Conservation (phyloP, 2,113 vertebrate species). For the Panthera leo region DNA sequence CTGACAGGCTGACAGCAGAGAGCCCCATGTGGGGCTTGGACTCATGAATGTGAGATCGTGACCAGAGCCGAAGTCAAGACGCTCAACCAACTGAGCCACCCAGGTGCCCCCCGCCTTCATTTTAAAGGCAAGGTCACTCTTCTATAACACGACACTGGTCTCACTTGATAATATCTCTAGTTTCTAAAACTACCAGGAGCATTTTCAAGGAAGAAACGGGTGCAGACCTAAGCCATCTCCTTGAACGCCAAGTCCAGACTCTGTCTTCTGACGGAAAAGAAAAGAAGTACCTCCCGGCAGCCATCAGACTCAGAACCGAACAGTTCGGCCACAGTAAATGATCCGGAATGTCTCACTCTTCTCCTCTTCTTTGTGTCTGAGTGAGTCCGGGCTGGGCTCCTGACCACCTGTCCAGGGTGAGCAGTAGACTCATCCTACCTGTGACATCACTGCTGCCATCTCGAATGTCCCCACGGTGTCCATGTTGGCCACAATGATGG, state of each 20-base stretch:
- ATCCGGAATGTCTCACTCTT: neutral
- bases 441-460: constrained; percentile 95
- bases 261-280: neutral
- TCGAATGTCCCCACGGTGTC: constrained; percentile 99
- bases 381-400: neutral
- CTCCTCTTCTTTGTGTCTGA: neutral
- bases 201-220: neutral
- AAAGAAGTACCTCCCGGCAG: neutral
- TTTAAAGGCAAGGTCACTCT: neutral
- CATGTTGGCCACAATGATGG: constrained; percentile 98
- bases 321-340: neutral
- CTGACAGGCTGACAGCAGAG: too few relatives aligned
- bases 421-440: constrained; percentile 83
- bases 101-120: neutral
- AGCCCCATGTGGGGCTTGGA: too few relatives aligned
- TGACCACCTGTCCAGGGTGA: neutral
- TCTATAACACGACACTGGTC: neutral
- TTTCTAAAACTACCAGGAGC: neutral
- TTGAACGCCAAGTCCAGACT: fast-evolving
- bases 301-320: neutral
- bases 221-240: neutral
- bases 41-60: too few relatives aligned
- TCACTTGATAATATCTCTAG: neutral
- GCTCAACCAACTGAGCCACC: too few relatives aligned
- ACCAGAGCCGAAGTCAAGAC: too few relatives aligned